These are phyloP conservation scores for Cynopterus sphinx DNA, from an alignment of 2,797 vertebrate species.

Conservation along the genomic window DNA sequence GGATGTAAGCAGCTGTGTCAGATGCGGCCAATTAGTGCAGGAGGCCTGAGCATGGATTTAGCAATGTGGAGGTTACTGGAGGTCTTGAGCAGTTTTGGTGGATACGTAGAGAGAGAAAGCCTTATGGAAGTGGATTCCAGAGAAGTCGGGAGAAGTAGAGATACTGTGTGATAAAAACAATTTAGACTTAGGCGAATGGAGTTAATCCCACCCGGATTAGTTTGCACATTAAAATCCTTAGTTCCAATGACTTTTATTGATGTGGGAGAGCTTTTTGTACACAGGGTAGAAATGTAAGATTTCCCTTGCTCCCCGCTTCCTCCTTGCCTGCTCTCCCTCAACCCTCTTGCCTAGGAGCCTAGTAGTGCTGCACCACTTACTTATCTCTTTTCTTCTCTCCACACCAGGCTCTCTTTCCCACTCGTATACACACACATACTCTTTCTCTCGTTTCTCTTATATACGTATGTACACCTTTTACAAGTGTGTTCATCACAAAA, in stretches of 20 bases:
- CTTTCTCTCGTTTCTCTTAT: neutral
- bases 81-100: neutral
- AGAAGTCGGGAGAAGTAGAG: neutral
- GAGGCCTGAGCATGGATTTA: neutral
- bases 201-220: neutral
- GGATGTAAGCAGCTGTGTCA: neutral
- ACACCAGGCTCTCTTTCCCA: fast-evolving
- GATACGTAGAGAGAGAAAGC: neutral
- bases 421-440: fast-evolving
- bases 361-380: neutral
- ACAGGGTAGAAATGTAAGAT: no score
- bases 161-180: neutral
- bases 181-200: neutral
- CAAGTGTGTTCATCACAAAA: neutral
- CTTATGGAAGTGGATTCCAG: neutral
- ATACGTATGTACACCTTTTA: neutral
- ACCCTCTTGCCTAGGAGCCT: neutral
- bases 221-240: neutral
- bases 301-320: neutral
- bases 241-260: neutral
- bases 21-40: neutral
- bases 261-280: neutral
- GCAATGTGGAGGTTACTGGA: no score
- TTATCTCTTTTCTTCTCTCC: neutral
- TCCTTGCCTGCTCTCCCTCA: neutral